Conservation (phyloP, 2,113 vertebrate genomes). For the Morone saxatilis region DNA sequence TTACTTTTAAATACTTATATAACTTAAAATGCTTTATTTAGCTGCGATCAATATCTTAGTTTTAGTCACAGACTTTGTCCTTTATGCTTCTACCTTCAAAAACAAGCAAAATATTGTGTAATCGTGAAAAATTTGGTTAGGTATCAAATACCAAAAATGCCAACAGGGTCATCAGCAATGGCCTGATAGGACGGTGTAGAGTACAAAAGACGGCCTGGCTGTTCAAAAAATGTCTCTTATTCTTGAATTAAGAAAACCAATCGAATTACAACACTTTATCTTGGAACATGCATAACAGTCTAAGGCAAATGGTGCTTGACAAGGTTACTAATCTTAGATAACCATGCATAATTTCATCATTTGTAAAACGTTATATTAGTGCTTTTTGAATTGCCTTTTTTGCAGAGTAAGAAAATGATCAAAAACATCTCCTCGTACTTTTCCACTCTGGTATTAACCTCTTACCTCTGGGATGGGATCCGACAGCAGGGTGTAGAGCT, state of each 20-base stretch:
- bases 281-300: background rate
- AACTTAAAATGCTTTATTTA: background rate
- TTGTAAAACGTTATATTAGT: background rate
- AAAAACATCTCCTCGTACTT: background rate
- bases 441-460: background rate
- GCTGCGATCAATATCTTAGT: background rate
- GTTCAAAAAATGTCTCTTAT: background rate
- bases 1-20: no score
- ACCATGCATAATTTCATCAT: background rate
- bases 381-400: background rate
- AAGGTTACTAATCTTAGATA: background rate
- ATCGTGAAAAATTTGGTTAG: background rate
- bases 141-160: background rate
- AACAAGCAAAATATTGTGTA: background rate
- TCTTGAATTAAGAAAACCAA: background rate
- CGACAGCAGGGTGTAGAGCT: constrained; percentile 96
- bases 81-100: background rate
- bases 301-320: background rate
- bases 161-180: background rate
- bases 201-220: background rate
- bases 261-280: background rate
- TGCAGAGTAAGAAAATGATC: background rate
- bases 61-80: background rate
- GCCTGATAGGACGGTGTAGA: background rate
- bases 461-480: constrained; percentile 96